phyloP scores from a whole-genome alignment of 2,113 vertebrate genomes.

The Arenaria interpres region DNA sequence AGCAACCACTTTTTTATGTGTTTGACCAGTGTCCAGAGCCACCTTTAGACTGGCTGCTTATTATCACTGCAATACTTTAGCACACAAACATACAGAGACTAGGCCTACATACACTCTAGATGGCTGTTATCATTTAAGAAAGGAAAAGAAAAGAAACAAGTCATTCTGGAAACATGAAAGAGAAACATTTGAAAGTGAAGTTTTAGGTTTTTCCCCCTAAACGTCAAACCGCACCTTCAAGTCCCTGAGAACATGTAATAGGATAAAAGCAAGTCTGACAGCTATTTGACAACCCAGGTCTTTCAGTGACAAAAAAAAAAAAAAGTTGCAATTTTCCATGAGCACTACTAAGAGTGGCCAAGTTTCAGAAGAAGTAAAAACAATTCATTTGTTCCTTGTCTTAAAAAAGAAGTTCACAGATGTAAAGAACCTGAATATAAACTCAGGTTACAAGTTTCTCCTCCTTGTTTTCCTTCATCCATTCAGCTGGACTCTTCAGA shows the following conservation, averaged over 20 bases:
- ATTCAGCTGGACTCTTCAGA: background rate
- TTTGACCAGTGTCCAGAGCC: background rate
- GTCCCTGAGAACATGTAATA: background rate
- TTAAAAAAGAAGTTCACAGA: background rate
- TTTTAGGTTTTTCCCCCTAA: background rate
- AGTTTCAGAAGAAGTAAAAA: background rate
- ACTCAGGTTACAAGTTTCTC: background rate
- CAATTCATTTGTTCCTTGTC: background rate
- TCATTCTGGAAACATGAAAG: background rate
- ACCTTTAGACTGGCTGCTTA: background rate
- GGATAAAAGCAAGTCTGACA: constrained; percentile 5
- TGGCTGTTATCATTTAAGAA: background rate
- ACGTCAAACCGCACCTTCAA: background rate
- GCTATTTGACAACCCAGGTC: background rate
- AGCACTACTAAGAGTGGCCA: background rate
- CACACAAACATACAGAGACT: background rate
- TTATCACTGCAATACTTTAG: background rate
- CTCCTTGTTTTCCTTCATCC: background rate
- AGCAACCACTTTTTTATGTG: background rate
- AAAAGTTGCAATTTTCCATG: background rate
- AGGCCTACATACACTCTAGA: background rate
- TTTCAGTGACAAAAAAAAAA: background rate
- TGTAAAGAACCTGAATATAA: background rate
- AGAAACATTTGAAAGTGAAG: background rate
- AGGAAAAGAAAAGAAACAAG: background rate